These are phyloP conservation scores for Spea bombifrons DNA, from an alignment of 2,113 vertebrate genomes.

Conservation along the genomic window DNA sequence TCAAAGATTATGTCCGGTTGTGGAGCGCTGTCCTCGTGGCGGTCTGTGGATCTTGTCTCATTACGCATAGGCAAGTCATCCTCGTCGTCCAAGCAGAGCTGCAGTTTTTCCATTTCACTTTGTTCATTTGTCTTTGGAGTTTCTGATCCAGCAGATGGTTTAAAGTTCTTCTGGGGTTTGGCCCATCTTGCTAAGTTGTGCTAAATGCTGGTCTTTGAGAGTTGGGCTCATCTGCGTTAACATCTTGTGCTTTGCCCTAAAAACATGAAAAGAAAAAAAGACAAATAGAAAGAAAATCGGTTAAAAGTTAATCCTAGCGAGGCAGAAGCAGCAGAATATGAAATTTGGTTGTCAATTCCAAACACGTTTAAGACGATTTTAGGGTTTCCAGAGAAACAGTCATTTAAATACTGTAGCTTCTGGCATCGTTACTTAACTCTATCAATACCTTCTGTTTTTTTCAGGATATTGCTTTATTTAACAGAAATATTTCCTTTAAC, in stretches of 20 bases:
- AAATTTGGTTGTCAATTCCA: too few relatives aligned
- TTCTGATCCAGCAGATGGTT: not conserved
- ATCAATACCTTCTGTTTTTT: too few relatives aligned
- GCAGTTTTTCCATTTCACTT: slow-evolving; percentile 41
- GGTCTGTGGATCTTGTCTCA: not conserved
- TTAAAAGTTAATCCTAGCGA: slow-evolving; percentile 26
- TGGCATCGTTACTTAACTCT: too few relatives aligned
- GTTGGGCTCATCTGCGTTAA: not conserved
- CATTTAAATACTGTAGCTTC: too few relatives aligned
- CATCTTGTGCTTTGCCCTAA: slow-evolving; percentile 13
- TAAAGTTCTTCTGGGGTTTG: slow-evolving; percentile 1
- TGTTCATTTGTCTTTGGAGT: slow-evolving; percentile 21
- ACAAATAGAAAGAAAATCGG: slow-evolving; percentile 6
- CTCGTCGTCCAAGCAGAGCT: slow-evolving; percentile 30
- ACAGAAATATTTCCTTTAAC: too few relatives aligned
- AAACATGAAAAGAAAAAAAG: not conserved
- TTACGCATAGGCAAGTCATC: slow-evolving; percentile 22
- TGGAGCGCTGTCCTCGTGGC: not conserved
- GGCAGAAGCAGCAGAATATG: not conserved
- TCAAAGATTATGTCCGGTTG: not conserved
- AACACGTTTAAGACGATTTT: too few relatives aligned
- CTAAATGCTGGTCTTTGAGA: not conserved
- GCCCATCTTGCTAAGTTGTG: not conserved
- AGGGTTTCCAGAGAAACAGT: too few relatives aligned
- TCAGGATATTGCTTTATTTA: too few relatives aligned